Conservation (phyloP, 1,140 invertebrate species). For the Cydia splendana region DNA sequence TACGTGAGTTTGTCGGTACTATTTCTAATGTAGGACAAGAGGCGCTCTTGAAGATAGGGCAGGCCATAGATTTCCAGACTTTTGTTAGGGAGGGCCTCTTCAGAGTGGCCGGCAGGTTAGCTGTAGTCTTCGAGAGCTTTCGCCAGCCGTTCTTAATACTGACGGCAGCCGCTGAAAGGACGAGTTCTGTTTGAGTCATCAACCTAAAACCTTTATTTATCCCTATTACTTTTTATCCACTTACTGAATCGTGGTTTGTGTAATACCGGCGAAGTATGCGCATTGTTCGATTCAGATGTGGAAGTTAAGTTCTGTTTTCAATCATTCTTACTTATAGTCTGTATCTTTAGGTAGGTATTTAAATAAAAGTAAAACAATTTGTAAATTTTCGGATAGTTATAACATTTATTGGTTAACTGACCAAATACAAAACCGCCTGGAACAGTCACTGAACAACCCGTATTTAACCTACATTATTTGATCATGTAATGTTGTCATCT, state of each 20-base stretch:
- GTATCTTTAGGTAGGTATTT: too few species aligned
- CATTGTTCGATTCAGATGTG: too few species aligned
- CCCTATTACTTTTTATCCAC: background rate
- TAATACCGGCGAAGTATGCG: too few species aligned
- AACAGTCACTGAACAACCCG: too few species aligned
- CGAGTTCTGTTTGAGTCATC: background rate
- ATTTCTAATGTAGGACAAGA: background rate
- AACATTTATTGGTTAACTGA: too few species aligned
- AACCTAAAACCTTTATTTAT: background rate
- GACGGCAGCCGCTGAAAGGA: constrained; percentile 11
- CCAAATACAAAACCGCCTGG: too few species aligned
- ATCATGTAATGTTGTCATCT: too few species aligned
- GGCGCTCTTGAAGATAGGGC: background rate
- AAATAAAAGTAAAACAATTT: too few species aligned
- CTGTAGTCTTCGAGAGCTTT: background rate
- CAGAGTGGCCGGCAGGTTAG: background rate
- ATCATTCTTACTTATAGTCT: too few species aligned
- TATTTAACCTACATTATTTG: too few species aligned
- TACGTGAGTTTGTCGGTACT: background rate
- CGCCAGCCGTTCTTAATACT: background rate
- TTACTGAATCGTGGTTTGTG: background rate
- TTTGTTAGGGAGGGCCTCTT: background rate
- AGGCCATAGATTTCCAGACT: background rate
- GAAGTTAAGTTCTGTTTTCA: too few species aligned
- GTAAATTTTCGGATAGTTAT: too few species aligned